These are phyloP conservation scores for Onychomys arenicola DNA, from an alignment of 2,797 vertebrate genomes.

Conservation along the genomic window DNA sequence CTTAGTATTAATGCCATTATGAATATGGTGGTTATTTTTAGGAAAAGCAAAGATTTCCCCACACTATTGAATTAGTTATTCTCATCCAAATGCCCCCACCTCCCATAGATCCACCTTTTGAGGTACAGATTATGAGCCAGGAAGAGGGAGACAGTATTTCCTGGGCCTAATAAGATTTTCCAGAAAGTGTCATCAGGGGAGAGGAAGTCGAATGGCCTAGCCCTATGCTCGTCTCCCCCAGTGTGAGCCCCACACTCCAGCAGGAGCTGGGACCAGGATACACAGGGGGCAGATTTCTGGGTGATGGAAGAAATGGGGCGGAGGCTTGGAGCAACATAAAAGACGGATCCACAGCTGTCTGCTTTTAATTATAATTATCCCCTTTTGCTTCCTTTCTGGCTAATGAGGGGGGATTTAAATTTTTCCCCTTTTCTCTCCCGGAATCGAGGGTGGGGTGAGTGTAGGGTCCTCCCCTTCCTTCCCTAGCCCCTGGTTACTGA, in stretches of 20 bases:
- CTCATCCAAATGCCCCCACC: not conserved
- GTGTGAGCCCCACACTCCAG: not conserved
- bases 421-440: constrained; percentile 68
- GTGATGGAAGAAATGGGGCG: constrained; percentile 67
- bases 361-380: constrained; percentile 88
- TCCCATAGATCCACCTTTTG: not conserved
- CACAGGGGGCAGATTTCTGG: constrained; percentile 59
- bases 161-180: not conserved
- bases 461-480: constrained; percentile 77
- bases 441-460: constrained; percentile 82
- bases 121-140: not conserved
- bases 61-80: not conserved
- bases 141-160: not conserved
- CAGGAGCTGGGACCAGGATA: not conserved
- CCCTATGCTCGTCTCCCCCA: not conserved
- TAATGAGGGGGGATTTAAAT: constrained; percentile 84
- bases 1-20: not conserved
- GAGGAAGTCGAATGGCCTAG: not conserved
- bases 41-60: constrained; percentile 30
- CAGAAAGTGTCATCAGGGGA: not conserved
- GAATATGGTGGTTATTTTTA: constrained; percentile 47
- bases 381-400: constrained; percentile 84
- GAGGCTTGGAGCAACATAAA: constrained; percentile 79
- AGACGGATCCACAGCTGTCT: constrained; percentile 85
- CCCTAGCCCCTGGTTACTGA: constrained; percentile 77